These are phyloP conservation scores for Phallusia fumigata DNA, from an alignment of 23 tunicate genomes.

Conservation along the genomic window DNA sequence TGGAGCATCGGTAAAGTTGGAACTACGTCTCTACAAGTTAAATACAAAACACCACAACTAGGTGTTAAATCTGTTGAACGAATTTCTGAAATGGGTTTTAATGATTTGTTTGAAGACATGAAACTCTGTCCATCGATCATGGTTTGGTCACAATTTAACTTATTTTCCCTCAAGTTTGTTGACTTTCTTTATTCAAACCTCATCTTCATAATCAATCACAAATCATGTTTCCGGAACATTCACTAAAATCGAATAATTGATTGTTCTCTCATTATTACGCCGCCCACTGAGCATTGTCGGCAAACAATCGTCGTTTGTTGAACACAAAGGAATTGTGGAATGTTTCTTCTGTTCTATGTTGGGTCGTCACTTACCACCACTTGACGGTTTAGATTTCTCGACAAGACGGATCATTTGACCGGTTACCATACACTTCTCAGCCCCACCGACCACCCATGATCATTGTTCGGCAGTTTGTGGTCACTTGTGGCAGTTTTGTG, in stretches of 20 bases:
- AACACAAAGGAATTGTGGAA: not conserved
- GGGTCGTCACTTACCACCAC: not conserved
- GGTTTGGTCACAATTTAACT: not conserved
- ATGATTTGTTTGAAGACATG: too few species aligned
- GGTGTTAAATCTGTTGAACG: too few species aligned
- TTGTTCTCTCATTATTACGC: constrained; percentile 10
- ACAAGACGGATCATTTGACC: constrained; percentile 4
- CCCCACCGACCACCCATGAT: not conserved
- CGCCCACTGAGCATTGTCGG: constrained; percentile 4
- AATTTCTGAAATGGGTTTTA: too few species aligned
- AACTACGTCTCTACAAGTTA: too few species aligned
- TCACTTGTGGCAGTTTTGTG: not conserved
- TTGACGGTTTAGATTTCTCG: not conserved
- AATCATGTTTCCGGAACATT: not conserved
- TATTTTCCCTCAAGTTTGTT: not conserved
- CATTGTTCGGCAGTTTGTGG: constrained; percentile 10
- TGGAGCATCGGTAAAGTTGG: too few species aligned
- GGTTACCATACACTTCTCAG: not conserved
- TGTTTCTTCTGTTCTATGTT: not conserved
- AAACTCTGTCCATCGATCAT: not conserved
- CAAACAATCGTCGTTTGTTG: not conserved
- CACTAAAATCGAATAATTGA: not conserved
- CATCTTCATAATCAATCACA: not conserved
- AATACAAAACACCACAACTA: too few species aligned
- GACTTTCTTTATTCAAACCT: not conserved